Base-by-base conservation (phyloP, 2,113 vertebrate genomes). In the Hemicordylus capensis region DNA sequence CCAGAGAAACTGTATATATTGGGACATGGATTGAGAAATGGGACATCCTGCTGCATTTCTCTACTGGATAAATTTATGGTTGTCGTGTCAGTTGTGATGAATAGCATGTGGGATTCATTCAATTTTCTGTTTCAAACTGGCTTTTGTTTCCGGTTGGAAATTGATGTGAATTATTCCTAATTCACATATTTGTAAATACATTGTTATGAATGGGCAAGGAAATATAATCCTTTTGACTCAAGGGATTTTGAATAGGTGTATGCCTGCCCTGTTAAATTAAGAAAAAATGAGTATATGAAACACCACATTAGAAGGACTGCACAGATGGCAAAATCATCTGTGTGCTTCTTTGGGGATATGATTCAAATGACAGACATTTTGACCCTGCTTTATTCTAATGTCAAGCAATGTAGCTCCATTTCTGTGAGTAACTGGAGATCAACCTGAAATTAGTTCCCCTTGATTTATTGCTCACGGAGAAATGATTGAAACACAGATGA, bases 401-500 rank as follows among this genome's bases (percentile, higher is more conserved):
- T 77, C 70, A 66, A 69, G 48, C 0, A 48, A n/a, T 64, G 54
- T 44, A 72, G 24, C 48, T 15, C 42, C 58, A 39, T 9, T 88
- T 44, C 58, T 44, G 59, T 58, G 85, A 67, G 67, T 44, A 80
- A 56, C 69, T 44, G 85, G 58, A 80, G 85, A 75, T 37, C 69
- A 75, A 66, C 24, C 74, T 80, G 12, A 63, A 54, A 61, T 64
- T 77, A 84, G n/a, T 67, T 88, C 78, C 63, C 69, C 72, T 58
- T 81, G 58, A 69, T 90, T 76, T 83, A 58, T 48, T 58, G 7
- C 58, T 80, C 54, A 64, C 17, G 59, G 34, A 67, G 42, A 2
- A 37, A 59, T 74, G 51, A 48, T 54, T 85, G 69, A 83, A 85
- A 88, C 67, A 48, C 37, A 76, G n/a, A 64, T 46, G 76, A 64